A percentile compares a stretch with the other conserved stretches of the same genome.
These are phyloP conservation scores for Cochlearius cochlearius DNA, from an alignment of 2,113 vertebrate species.

Conservation along the genomic window DNA sequence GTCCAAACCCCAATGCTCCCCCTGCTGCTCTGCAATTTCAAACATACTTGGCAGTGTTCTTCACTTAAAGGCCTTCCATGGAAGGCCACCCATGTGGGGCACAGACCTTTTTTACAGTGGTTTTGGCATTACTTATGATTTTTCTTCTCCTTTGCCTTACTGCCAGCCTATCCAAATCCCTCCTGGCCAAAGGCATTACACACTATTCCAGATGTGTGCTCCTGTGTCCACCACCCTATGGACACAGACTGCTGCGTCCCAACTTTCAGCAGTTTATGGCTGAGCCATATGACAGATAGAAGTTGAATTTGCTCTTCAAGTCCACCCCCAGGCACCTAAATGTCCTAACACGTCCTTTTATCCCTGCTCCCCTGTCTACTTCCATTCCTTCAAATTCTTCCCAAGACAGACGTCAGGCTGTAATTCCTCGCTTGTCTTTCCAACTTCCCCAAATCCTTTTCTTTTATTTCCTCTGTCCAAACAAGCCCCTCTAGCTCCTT, in stretches of 20 bases:
- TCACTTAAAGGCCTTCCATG: neutral
- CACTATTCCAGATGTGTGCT: neutral
- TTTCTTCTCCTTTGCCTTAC: neutral
- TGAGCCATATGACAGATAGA: neutral
- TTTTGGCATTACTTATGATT: neutral
- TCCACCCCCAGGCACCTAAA: neutral
- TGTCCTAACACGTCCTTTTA: neutral
- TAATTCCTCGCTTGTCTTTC: neutral
- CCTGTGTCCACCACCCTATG: neutral
- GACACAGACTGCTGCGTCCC: neutral
- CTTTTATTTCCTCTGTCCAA: neutral
- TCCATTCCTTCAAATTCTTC: neutral
- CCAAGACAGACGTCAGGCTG: neutral
- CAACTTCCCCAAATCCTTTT: neutral
- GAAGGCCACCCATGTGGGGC: neutral
- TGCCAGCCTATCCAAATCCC: neutral
- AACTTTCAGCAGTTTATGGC: neutral
- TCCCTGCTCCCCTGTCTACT: neutral
- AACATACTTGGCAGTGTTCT: neutral
- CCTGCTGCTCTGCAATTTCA: neutral
- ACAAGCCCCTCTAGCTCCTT: neutral
- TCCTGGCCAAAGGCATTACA: neutral
- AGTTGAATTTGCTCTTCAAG: neutral
- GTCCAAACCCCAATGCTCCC: too few species aligned
- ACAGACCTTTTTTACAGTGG: neutral